Evolutionary conservation across 2,797 vertebrate genomes (phyloP).

Genomic region (Pachyuromys duprasi): DNA sequence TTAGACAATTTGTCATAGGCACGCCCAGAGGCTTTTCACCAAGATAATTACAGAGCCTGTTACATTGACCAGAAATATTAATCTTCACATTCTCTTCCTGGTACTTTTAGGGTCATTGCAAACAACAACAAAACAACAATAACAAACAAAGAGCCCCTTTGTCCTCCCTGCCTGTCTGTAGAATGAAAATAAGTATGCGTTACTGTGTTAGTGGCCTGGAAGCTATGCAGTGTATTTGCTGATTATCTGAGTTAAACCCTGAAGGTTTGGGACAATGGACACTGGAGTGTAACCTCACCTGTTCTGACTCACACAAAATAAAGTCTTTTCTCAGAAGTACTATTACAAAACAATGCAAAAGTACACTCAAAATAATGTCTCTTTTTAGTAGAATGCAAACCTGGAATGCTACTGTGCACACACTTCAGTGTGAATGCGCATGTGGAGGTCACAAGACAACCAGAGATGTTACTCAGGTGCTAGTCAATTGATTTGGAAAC

Average conservation of each 20-base stretch:
- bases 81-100: not conserved
- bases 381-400: not conserved
- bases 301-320: not conserved
- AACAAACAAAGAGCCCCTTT: not conserved
- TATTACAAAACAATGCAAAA: slow-evolving; percentile 31
- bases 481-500: not conserved
- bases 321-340: not conserved
- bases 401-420: not conserved
- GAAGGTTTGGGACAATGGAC: not conserved
- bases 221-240: not conserved
- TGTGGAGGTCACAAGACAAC: not conserved
- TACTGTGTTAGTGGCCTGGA: not conserved
- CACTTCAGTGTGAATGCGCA: not conserved
- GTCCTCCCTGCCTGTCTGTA: not conserved
- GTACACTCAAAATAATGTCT: not conserved
- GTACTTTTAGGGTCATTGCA: not conserved
- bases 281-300: not conserved
- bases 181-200: not conserved
- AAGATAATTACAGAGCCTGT: not conserved
- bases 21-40: not conserved
- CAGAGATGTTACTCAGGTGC: not conserved
- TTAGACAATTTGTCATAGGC: not conserved
- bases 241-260: not conserved
- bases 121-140: not conserved
- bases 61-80: not conserved